Base-by-base conservation (phyloP, 2,113 vertebrate genomes). In the Thermophis baileyi region DNA sequence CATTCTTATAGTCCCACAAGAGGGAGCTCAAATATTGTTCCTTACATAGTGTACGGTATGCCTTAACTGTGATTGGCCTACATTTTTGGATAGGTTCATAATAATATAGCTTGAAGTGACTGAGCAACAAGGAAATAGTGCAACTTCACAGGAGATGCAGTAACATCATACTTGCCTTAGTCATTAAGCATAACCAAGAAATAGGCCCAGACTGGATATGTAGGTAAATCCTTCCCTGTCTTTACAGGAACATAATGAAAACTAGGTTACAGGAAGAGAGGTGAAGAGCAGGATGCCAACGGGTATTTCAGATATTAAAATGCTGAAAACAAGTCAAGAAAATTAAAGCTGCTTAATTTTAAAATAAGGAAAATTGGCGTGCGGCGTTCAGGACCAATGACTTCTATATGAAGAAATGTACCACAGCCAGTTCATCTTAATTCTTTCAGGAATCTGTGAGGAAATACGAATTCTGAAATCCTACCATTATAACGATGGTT, bases 11-110 rank as follows among this genome's bases (percentile, higher is more conserved):
- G n/a, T 91, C 4, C 98, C 98, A 97, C 97, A 85, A 98, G 98
- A 97, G 98, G 98, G 97, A 96, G 97, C 97, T 94, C 96, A 95
- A 92, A 92, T 85, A 85, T 93, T 94, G 88, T 63, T 2, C 0
- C 89, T 96, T 69, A 27, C 10, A 27, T 60, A 60, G 55, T 27
- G 12, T 3, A 35, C 25, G 6, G 30, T 25, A 50, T 85, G 53
- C 11, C 35, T 81, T 40, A 81, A 40, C 49, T 5, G 22, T 51
- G 53, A 16, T 27, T 85, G 16, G 11, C 89, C 11, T 54, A 24
- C n/a, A 87, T 87, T 44, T 90, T 57, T 92, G 91, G 0, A 27
- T 87, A 0, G 6, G 54, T 3, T 18, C 25, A 53, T 89, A 93
- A 92, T 91, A 92, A 93, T 85, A 93, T 1, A 20, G 9, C n/a